Base-by-base conservation (phyloP, 92 coral and sea anemone species). In the Bergia puertoricense region DNA sequence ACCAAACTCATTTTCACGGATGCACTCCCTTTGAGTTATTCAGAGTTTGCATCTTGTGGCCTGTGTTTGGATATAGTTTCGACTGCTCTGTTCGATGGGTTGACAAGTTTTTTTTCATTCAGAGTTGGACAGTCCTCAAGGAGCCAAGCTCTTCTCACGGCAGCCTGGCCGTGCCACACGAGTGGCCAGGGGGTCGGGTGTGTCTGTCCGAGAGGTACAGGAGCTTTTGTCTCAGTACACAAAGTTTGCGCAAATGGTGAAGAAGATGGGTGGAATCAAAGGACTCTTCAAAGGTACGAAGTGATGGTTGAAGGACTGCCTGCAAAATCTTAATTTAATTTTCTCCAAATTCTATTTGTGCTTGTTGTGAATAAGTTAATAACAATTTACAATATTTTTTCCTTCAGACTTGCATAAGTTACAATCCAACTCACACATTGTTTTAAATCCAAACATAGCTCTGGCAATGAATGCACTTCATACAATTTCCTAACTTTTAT, bases 221-320 rank as follows among this genome's bases (percentile, higher is more conserved):
- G 99, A 97, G 73, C 88, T 97, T 68, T 74, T 97, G 43, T 97
- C 99, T 46, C 99, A 97, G 82, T 97, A 97, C 94, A 94, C 94
- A 51, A 97, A 97, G 86, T 97, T 97, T 89, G 99, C 99, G 5
- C 96, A 94, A 68, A 97, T 97, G 99, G 99, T 97, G 39, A 97
- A 97, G 85, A 97, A 97, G 90, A 97, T 97, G 99, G 99, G 99
- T 40, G 99, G 99, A 75, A 97, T 97, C n/a, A 97, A 97, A 80
- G 99, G 99, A 51, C 92, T 97, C 14, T 97, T 97, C 85, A 97
- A 97, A 95, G 99, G 99, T 97, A 75, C 76, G 3, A 16, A 2
- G 36, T 5, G 79, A 18, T 6, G 14, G 18, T 74, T 46, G 22
- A 56, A 75, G n/a, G 14, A 14, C 48, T 75, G 48, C 22, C 6